Conservation (phyloP, 2,888 invertebrate species). For the Gryllus longicercus region DNA sequence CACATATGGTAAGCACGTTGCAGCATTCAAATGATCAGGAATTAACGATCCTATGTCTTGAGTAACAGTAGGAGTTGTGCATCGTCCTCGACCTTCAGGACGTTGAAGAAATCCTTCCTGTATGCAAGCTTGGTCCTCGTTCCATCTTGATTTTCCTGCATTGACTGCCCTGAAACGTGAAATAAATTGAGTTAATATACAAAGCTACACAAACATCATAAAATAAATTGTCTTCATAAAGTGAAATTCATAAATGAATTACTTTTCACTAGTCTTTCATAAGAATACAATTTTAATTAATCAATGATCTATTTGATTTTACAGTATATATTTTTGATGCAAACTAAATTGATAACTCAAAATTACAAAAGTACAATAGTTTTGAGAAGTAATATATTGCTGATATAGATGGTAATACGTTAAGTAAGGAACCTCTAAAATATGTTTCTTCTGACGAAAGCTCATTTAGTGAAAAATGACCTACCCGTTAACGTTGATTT, state of each 20-base stretch:
- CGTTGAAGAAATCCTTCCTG: slow-evolving; percentile 42
- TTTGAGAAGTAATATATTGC: too few relatives aligned
- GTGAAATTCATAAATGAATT: neutral
- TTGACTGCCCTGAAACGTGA: slow-evolving; percentile 57
- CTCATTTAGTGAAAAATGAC: too few relatives aligned
- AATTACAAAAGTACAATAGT: too few relatives aligned
- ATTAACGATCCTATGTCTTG: slow-evolving; percentile 19
- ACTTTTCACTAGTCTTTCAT: too few relatives aligned
- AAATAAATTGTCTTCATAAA: neutral
- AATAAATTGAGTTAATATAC: slow-evolving; percentile 20
- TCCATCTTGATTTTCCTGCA: slow-evolving; percentile 74
- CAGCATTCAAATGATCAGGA: slow-evolving; percentile 28
- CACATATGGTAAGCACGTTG: slow-evolving; percentile 57
- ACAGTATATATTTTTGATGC: too few relatives aligned
- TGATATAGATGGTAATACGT: too few relatives aligned
- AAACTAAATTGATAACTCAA: too few relatives aligned
- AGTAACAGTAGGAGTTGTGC: slow-evolving; percentile 23
- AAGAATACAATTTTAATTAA: too few relatives aligned
- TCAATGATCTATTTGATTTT: too few relatives aligned
- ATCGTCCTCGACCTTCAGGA: slow-evolving; percentile 33
- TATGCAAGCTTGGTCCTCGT: slow-evolving; percentile 70
- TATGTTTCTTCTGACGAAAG: too few relatives aligned
- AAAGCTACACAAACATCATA: neutral
- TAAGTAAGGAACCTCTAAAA: too few relatives aligned
- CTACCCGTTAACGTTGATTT: too few relatives aligned